These are phyloP conservation scores for Rotaria sp. DNA, from an alignment of 2,888 invertebrate genomes.

Conservation along the genomic window DNA sequence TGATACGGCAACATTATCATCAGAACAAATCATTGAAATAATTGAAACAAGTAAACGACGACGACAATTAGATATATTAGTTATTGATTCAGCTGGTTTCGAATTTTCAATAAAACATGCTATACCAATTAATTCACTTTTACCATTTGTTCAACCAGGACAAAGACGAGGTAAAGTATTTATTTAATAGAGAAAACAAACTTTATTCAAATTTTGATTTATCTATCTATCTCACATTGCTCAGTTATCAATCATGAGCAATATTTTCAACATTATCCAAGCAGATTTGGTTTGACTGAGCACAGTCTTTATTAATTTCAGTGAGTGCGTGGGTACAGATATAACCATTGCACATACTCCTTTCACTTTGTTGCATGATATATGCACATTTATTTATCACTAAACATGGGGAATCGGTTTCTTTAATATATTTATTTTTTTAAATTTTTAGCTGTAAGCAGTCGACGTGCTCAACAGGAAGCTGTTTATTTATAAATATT, in stretches of 20 bases:
- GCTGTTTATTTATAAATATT: neutral
- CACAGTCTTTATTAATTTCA: constrained; percentile 26
- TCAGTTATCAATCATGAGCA: neutral
- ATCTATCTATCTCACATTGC: neutral
- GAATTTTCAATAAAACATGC: constrained; percentile 11
- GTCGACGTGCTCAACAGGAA: neutral
- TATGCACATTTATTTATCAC: neutral
- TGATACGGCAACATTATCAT: constrained; percentile 20
- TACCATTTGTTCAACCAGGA: constrained; percentile 10
- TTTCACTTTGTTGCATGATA: neutral
- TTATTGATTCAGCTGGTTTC: constrained; percentile 20
- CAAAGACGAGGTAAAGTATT: neutral
- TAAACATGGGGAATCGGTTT: no score
- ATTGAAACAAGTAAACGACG: constrained; percentile 20
- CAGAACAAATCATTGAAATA: neutral
- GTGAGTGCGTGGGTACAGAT: neutral
- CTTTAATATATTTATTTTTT: no score
- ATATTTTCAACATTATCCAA: neutral
- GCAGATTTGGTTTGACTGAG: constrained; percentile 20
- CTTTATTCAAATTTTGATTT: neutral
- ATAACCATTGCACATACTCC: neutral
- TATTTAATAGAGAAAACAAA: neutral
- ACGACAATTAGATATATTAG: neutral
- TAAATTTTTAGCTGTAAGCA: neutral
- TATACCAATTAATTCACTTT: neutral